A percentile compares a stretch with the other conserved stretches of the same genome.
Conservation (phyloP, 1,140 invertebrate genomes). For the Drosophila ercepeae region DNA sequence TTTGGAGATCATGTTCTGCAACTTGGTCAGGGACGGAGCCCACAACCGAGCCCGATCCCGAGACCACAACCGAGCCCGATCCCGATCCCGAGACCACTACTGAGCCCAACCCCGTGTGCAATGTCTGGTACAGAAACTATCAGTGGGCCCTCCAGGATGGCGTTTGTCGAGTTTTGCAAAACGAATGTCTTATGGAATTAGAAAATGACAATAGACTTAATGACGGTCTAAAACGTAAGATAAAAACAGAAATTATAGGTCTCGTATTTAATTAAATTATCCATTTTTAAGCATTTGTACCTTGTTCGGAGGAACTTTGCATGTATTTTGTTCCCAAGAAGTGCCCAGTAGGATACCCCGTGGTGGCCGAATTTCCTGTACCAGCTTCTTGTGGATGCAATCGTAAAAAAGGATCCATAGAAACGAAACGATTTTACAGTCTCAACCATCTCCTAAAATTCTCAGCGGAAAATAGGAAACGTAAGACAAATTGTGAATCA, state of each 20-base stretch:
- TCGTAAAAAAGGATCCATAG: slow-evolving; percentile 20
- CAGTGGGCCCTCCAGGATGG: slow-evolving; percentile 24
- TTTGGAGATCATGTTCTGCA: background rate
- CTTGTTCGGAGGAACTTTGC: slow-evolving; percentile 19
- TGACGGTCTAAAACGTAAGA: slow-evolving; percentile 8
- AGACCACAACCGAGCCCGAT: background rate
- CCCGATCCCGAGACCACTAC: background rate
- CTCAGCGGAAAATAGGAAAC: slow-evolving; percentile 15
- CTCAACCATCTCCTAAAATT: slow-evolving; percentile 15
- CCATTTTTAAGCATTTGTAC: slow-evolving; percentile 14
- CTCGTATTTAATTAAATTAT: too few species aligned
- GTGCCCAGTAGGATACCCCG: slow-evolving; percentile 4
- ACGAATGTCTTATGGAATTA: slow-evolving; percentile 15
- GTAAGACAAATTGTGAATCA: background rate
- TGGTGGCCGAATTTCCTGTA: slow-evolving; percentile 21
- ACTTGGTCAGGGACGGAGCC: too few species aligned
- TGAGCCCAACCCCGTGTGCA: background rate
- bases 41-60: background rate
- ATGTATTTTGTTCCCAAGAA: slow-evolving; percentile 5
- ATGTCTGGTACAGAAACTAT: slow-evolving; percentile 10
- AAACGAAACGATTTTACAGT: slow-evolving; percentile 10
- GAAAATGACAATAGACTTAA: slow-evolving; percentile 2
- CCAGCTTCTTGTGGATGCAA: slow-evolving; percentile 31
- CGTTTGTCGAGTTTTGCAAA: slow-evolving; percentile 23
- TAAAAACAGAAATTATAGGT: background rate